Conservation (phyloP, 2,797 vertebrate genomes). For the Chiropotes sagulatus region DNA sequence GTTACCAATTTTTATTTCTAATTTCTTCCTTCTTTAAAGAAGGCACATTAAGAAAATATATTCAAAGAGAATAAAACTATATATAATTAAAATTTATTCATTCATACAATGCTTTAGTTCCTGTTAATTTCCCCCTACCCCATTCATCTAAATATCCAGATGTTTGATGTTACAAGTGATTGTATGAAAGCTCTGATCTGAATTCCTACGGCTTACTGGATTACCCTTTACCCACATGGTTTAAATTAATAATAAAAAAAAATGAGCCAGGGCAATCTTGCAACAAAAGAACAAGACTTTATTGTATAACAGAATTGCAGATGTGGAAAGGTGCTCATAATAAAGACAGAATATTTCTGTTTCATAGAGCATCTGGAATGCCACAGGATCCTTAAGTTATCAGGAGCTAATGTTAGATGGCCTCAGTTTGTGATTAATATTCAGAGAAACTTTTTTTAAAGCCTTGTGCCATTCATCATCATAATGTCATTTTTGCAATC, state of each 20-base stretch:
- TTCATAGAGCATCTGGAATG: slow-evolving; percentile 86
- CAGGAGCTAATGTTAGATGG: slow-evolving; percentile 81
- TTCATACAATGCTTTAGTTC: slow-evolving; percentile 64
- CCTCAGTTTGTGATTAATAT: slow-evolving; percentile 85
- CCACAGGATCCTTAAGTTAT: slow-evolving; percentile 81
- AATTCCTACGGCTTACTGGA: slow-evolving; percentile 89
- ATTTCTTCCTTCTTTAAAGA: slow-evolving; percentile 27
- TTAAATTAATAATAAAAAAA: slow-evolving; percentile 87
- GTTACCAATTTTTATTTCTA: slow-evolving; percentile 32
- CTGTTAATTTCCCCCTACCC: slow-evolving; percentile 48
- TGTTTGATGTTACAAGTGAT: slow-evolving; percentile 87
- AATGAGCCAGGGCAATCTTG: slow-evolving; percentile 83
- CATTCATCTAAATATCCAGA: slow-evolving; percentile 83
- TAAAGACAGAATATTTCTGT: slow-evolving; percentile 85
- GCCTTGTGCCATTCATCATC: slow-evolving; percentile 86
- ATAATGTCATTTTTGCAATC: slow-evolving; percentile 86
- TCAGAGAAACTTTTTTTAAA: slow-evolving; percentile 81
- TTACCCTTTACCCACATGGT: slow-evolving; percentile 88
- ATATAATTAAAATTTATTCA: slow-evolving; percentile 64
- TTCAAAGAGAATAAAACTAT: slow-evolving; percentile 55
- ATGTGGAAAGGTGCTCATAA: slow-evolving; percentile 89
- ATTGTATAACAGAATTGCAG: slow-evolving; percentile 87
- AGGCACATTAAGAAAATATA: neutral
- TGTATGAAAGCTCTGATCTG: slow-evolving; percentile 86
- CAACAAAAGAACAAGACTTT: slow-evolving; percentile 90